Evolutionary conservation across 2,888 invertebrate genomes (phyloP), one percentile per base, ranked within the genome.

Genomic region (Antheraea assamensis): DNA sequence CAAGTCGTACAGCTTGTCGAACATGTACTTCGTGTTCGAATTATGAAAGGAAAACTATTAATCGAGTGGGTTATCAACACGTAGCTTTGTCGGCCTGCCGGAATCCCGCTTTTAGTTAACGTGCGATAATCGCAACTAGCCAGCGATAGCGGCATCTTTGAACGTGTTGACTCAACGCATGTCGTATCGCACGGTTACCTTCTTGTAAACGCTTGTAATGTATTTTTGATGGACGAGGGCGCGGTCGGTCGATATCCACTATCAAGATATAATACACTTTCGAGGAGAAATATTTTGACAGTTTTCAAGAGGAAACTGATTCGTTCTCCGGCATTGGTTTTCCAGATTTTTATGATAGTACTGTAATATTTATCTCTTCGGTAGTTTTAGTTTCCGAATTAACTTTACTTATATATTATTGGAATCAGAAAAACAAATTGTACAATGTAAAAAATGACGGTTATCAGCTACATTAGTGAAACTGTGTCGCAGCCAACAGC

Each of bases 131-230:
- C 88, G 88, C 85, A 83, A 83, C 84, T 82, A 78, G 81, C 81
- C 76, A 31, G 78, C 77, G 94, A 94, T 94, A 94, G 93, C 94
- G 94, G 94, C 78, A 76, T 84, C 89, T 94, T 94, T 94, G 92
- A 92, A 80, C 79, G 42, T 90, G 88, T 90, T 92, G 90, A 92
- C 89, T 89, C 86, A 87, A 87, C 81, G 81, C 81, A 78, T 84
- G 83, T 83, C 89, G 82, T 92, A 90, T 89, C 88, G 81, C 85
- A 79, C 78, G 80, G 85, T 88, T 89, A 85, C 89, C 90, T 91
- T 87, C 92, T 90, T 89, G 86, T 90, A 87, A 87, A 83, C 87
- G 87, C 85, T 80, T 86, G 88, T 92, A 93, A 92, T 93, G 87
- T 84, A 87, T 85, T 90, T 91, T 92, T 92, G 92, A 92, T 92